Base-by-base conservation (phyloP, 2,888 invertebrate genomes). In the Amorpha juglandis region DNA sequence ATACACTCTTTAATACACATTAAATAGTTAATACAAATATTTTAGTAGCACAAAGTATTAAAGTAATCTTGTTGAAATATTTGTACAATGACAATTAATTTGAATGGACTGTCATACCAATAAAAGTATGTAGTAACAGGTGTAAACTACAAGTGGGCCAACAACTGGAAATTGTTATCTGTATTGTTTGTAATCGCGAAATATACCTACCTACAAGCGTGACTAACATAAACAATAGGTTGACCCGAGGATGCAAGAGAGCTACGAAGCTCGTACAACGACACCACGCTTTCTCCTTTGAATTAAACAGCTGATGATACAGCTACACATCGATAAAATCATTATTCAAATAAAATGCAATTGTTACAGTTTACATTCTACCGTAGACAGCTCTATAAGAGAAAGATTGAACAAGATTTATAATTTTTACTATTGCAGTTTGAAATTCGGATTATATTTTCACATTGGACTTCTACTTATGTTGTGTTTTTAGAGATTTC, bases 201-300 rank as follows among this genome's bases (percentile, higher is more conserved):
- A 58, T 12, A 42, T 58, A n/a, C n/a, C n/a, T n/a, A n/a, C n/a
- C n/a, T n/a, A 42, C 58, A 12, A 42, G 38, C 58, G 58, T 58
- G 58, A 58, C 58, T 58, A 58, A 58, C 38, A 58, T 58, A 42
- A 52, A 12, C 58, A 42, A 58, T 58, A 19, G 58, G 19, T 21
- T 58, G 58, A 58, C 58, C 58, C 38, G 58, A 35, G 58, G 58
- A 58, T 58, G 19, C 38, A 38, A 55, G 58, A 58, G 38, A 19
- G 58, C 38, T 52, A 12, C 50, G 50, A 2, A 45, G 45, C 35
- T 14, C 6, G 58, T 58, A 58, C 42, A 58, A 42, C 58, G 42
- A 42, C 58, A 42, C 55, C 58, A 53, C 53, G 58, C 58, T 58
- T 58, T 58, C 58, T 58, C 58, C 58, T 58, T 58, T 35, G 58